phyloP scores from a whole-genome alignment of 2,888 invertebrate genomes.

The Netelia virgata region DNA sequence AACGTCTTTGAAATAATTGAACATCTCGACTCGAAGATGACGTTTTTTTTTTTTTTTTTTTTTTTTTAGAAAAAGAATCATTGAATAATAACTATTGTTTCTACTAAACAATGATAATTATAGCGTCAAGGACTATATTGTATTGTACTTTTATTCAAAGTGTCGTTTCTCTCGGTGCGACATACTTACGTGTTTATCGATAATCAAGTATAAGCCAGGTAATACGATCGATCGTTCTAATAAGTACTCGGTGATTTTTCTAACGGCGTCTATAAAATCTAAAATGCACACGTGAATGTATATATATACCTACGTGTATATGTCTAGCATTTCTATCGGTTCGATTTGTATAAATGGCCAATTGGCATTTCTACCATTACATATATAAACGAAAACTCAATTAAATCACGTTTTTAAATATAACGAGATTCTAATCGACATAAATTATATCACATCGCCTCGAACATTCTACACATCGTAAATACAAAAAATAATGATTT shows the following conservation, averaged over 20 bases:
- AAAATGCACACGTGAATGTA: slow-evolving; percentile 19
- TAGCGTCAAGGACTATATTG: not conserved
- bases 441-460: slow-evolving; percentile 27
- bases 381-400: slow-evolving; percentile 1
- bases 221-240: slow-evolving; percentile 9
- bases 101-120: not conserved
- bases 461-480: slow-evolving; percentile 54
- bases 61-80: no score
- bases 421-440: not conserved
- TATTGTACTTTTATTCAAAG: not conserved
- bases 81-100: not conserved
- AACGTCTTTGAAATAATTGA: no score
- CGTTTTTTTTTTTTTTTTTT: no score
- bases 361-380: slow-evolving; percentile 10
- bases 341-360: not conserved
- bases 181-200: not conserved
- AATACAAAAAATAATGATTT: slow-evolving; percentile 12
- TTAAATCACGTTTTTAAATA: not conserved
- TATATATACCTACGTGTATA: no score
- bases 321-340: slow-evolving; percentile 28
- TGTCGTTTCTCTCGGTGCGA: not conserved
- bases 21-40: no score
- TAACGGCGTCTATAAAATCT: slow-evolving; percentile 29
- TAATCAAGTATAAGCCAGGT: not conserved
- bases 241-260: slow-evolving; percentile 21